These are phyloP conservation scores for Catostomus latipinnis DNA, from an alignment of 2,797 vertebrate genomes.

Conservation along the genomic window DNA sequence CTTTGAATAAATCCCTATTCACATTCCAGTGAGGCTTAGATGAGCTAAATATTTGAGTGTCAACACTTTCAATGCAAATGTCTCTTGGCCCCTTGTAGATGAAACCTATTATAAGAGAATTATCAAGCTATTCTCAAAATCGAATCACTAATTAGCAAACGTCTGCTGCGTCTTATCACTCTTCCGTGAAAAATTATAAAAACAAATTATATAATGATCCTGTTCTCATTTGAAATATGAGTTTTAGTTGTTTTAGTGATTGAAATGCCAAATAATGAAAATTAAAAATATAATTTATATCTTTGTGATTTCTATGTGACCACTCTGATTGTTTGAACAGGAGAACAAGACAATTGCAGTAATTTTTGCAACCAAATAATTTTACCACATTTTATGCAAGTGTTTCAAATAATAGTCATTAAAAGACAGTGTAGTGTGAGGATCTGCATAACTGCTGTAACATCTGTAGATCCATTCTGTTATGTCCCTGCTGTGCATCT, in stretches of 20 bases:
- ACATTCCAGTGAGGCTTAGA: constrained; percentile 44
- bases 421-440: not conserved
- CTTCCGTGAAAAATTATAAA: not conserved
- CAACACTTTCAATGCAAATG: constrained; percentile 40
- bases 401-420: not conserved
- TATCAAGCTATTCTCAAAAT: constrained; percentile 6
- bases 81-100: constrained; percentile 32
- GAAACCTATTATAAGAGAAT: constrained; percentile 5
- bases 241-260: not conserved
- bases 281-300: not conserved
- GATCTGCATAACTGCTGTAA: constrained; percentile 20
- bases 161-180: not conserved
- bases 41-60: constrained; percentile 35
- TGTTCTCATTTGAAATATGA: not conserved
- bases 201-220: not conserved
- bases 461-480: constrained; percentile 9
- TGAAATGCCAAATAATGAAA: not conserved
- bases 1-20: constrained; percentile 43
- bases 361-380: not conserved
- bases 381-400: not conserved
- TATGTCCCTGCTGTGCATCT: not conserved
- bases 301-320: not conserved
- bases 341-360: not conserved
- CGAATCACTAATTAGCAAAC: not conserved
- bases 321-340: not conserved